Evolutionary conservation across 2,113 vertebrate genomes (phyloP).

Genomic region (Andinoacara biseriatus): DNA sequence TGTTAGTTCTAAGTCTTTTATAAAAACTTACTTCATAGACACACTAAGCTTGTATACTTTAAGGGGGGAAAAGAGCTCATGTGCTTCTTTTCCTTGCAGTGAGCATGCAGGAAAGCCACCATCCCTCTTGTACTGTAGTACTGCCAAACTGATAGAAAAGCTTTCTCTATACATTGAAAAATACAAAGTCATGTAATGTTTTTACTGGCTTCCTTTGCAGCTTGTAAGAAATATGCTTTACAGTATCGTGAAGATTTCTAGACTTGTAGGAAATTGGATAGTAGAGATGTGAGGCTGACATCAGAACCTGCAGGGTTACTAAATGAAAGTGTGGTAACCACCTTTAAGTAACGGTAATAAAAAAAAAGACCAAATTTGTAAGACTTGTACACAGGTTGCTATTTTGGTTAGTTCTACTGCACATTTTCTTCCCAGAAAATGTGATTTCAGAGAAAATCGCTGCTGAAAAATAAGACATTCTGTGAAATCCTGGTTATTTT

Average conservation of each 20-base stretch:
- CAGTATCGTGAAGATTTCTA: not conserved
- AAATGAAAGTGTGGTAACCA: conserved; percentile 4
- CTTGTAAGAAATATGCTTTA: conserved; percentile 1
- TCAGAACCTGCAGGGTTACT: not conserved
- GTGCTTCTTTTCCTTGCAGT: not conserved
- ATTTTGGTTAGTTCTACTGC: conserved; percentile 21
- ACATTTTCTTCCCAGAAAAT: not conserved
- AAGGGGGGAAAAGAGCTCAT: not conserved
- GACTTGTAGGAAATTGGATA: not conserved
- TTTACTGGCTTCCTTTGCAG: conserved; percentile 6
- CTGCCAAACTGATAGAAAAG: conserved; percentile 27
- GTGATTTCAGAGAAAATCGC: not conserved
- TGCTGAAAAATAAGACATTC: not conserved
- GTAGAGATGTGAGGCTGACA: not conserved
- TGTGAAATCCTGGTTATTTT: conserved; percentile 4
- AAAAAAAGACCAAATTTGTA: not conserved
- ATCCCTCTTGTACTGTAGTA: not conserved
- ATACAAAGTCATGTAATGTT: not conserved
- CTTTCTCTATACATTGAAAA: not conserved
- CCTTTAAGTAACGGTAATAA: not conserved
- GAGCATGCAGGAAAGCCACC: not conserved
- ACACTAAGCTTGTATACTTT: not conserved
- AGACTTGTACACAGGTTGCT: not conserved
- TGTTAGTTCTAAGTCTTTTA: not conserved
- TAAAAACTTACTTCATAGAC: not conserved